Conservation (phyloP, 1,140 invertebrate species). For the Hydropsyche tenuis region DNA sequence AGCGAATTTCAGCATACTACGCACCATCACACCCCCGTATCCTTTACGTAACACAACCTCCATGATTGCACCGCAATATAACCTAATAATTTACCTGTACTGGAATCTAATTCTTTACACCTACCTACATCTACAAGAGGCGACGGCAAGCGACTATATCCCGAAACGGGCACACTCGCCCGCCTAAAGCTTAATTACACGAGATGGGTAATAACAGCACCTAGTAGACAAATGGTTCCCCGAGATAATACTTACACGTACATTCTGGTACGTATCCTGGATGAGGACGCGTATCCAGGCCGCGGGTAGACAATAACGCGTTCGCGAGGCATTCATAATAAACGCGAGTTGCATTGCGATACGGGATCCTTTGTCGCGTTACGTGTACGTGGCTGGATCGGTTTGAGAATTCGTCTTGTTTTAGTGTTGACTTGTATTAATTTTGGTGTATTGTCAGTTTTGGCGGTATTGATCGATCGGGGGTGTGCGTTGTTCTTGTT, state of each 20-base stretch:
- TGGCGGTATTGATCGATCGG: too few species aligned
- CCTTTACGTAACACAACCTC: neutral
- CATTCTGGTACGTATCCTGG: neutral
- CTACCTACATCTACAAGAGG: neutral
- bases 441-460: too few species aligned
- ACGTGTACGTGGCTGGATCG: neutral
- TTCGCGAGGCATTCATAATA: constrained; percentile 15
- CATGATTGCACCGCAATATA: constrained; percentile 22
- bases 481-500: too few species aligned
- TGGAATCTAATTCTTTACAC: neutral
- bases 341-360: constrained; percentile 13
- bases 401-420: too few species aligned
- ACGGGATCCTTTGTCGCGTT: neutral
- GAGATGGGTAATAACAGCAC: constrained; percentile 32
- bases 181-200: constrained; percentile 19
- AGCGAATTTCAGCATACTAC: too few species aligned
- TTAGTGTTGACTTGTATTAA: too few species aligned
- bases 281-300: too few species aligned
- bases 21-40: neutral
- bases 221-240: constrained; percentile 25
- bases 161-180: neutral
- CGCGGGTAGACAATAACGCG: constrained; percentile 12
- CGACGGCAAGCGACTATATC: too few species aligned
- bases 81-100: constrained; percentile 21
- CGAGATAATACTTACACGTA: neutral